phyloP scores from a whole-genome alignment of 2,113 vertebrate species.

The Speoplatyrhinus poulsoni region DNA sequence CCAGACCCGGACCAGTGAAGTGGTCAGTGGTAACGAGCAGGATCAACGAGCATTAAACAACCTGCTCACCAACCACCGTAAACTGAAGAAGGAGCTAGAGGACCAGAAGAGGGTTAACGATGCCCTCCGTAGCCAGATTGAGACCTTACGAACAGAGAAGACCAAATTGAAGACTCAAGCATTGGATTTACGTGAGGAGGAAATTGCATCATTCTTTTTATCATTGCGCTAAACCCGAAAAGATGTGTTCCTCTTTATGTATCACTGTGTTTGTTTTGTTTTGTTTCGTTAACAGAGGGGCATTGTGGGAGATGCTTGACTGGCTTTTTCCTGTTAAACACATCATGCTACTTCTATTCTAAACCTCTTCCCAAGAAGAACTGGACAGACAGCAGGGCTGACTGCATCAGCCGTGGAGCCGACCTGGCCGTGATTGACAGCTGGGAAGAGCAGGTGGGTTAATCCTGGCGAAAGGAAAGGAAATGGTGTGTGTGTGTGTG shows the following conservation, averaged over 20 bases:
- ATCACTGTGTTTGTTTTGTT: background rate
- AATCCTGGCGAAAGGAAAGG: background rate
- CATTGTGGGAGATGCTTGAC: slow-evolving; percentile 43
- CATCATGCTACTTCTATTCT: slow-evolving; percentile 54
- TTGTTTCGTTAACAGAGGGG: slow-evolving; percentile 25
- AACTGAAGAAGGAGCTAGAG: slow-evolving; percentile 31
- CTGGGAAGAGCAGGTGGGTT: slow-evolving; percentile 46
- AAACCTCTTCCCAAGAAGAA: slow-evolving; percentile 4
- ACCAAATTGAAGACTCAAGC: slow-evolving; percentile 26
- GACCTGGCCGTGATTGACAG: slow-evolving; percentile 46
- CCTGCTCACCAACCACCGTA: background rate
- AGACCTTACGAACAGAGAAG: slow-evolving; percentile 34
- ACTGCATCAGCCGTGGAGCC: slow-evolving; percentile 37
- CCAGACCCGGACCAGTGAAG: slow-evolving; percentile 38
- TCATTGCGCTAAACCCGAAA: background rate
- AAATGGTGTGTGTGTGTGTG: background rate
- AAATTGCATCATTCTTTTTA: background rate
- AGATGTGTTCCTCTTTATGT: background rate
- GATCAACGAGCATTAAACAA: slow-evolving; percentile 24
- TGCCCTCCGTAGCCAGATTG: slow-evolving; percentile 34
- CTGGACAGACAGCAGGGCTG: slow-evolving; percentile 35
- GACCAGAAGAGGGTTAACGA: slow-evolving; percentile 23
- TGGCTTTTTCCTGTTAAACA: slow-evolving; percentile 31
- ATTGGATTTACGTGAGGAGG: slow-evolving; percentile 30
- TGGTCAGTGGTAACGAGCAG: slow-evolving; percentile 23